Percentiles rank a stretch among this genome's conserved stretches.
Evolutionary conservation across 2,113 vertebrate genomes (phyloP).

Genomic region (Clarias batrachus): DNA sequence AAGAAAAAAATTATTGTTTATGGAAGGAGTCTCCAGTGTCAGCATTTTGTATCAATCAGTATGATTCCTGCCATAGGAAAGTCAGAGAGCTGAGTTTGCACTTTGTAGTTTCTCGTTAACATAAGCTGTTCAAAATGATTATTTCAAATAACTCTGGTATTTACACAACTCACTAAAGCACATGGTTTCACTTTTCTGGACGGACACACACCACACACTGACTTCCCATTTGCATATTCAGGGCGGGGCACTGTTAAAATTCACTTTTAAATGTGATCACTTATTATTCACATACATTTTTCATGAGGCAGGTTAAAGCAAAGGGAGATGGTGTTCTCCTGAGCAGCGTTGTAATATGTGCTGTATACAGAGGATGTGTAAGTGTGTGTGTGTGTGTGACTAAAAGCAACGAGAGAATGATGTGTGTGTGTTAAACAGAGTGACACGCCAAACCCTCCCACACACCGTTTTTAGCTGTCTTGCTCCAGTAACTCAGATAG

Average conservation of each 20-base stretch:
- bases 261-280: too few relatives aligned
- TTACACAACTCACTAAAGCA: not conserved
- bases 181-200: not conserved
- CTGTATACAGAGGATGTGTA: conserved; percentile 8
- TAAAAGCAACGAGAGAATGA: conserved; percentile 7
- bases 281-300: not conserved
- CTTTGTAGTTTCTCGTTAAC: not conserved
- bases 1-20: not conserved
- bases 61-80: not conserved
- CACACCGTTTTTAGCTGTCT: conserved; percentile 61
- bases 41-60: not conserved
- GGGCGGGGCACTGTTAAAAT: not conserved
- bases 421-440: conserved; percentile 33
- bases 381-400: not conserved
- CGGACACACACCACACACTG: not conserved
- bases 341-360: not conserved
- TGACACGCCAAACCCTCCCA: conserved; percentile 32
- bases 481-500: conserved; percentile 58
- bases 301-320: not conserved
- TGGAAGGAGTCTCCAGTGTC: not conserved
- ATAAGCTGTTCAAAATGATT: not conserved
- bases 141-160: not conserved
- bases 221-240: not conserved
- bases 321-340: not conserved
- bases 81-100: not conserved